Evolutionary conservation across 2,888 invertebrate genomes (phyloP).

Genomic region (Ariolimax columbianus): DNA sequence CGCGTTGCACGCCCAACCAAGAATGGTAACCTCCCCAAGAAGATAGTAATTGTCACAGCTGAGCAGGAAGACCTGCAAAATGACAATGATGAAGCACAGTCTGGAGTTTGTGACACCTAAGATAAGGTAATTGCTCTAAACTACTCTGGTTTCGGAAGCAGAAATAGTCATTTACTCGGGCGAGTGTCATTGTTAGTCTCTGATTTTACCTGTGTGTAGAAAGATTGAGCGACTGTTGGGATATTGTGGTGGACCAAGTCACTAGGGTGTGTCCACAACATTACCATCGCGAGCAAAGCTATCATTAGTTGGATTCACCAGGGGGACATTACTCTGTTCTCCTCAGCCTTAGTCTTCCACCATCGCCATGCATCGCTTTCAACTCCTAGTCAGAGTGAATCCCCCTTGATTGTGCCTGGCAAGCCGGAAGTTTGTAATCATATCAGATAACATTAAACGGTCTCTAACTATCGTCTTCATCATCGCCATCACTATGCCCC

Average conservation of each 20-base stretch:
- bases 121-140: not conserved
- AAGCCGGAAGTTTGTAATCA: not conserved
- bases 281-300: not conserved
- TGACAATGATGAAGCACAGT: not conserved
- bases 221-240: not conserved
- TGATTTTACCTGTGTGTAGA: too few species aligned
- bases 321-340: not conserved
- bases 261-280: not conserved
- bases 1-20: not conserved
- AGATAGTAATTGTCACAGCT: not conserved
- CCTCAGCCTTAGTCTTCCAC: not conserved
- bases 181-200: not conserved
- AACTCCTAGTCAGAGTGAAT: not conserved
- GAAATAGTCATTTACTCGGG: not conserved
- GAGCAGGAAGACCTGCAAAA: not conserved
- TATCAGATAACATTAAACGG: not conserved
- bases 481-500: too few species aligned
- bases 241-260: not conserved
- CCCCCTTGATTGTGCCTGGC: not conserved
- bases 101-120: not conserved
- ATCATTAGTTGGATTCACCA: not conserved
- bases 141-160: not conserved
- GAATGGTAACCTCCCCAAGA: not conserved
- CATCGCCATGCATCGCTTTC: not conserved
- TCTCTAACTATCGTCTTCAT: too few species aligned